Evolutionary conservation across 2,888 invertebrate genomes (phyloP), one percentile per base, ranked within the genome.

Genomic region (Oscheius sp.): DNA sequence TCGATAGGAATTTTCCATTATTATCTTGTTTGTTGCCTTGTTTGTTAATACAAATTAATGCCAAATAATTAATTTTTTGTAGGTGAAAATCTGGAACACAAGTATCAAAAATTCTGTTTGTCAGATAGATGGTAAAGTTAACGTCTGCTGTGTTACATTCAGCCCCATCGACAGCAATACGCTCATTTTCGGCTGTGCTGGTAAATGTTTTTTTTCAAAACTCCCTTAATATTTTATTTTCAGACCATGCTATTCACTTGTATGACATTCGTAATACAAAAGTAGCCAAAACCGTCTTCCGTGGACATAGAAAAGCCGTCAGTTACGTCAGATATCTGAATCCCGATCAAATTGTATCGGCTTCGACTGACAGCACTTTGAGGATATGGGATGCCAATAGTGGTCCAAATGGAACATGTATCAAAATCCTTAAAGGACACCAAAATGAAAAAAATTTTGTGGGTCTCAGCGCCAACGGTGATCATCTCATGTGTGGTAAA

Each of bases 401-500:
- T 81, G n/a, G n/a, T n/a, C n/a, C n/a, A n/a, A 83, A 83, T 54
- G 77, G 72, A 6, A 90, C 92, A 74, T 93, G 92, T 87, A 88
- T 92, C 66, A 90, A 93, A 24, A 45, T 69, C 1, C 94, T 94
- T 88, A 91, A 92, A 17, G 95, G 95, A 0, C 95, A 95, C 88
- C 90, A 92, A 5, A 95, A 95, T 87, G 95, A 95, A 88, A 95
- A 95, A 87, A 95, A 95, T 88, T 95, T 95, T 88, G 94, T 95
- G 1, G 95, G 95, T 0, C 88, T 95, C 51, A 93, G 94, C 0
- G 94, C 94, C 0, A 93, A 94, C 86, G 93, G 93, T 1, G 91
- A 94, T 87, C 95, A 94, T 87, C 91, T 95, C 28, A 94, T 94
- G 0, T 95, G 94, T 87, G 95, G 95, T 64, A 73, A 3, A 12